phyloP scores from a whole-genome alignment of 2,888 invertebrate genomes.

The Ptychoptera contaminata region DNA sequence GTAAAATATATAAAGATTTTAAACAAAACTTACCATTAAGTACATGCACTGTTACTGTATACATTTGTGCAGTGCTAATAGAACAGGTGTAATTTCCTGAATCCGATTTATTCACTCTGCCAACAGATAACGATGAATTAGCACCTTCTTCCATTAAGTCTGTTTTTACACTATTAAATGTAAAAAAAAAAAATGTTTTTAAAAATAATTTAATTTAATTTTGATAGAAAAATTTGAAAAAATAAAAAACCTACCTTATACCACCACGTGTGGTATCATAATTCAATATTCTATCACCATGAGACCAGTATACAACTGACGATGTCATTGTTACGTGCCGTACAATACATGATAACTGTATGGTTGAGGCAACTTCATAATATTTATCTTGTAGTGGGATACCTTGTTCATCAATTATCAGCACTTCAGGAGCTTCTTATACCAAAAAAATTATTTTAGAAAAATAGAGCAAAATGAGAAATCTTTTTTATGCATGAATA shows the following conservation, averaged over 20 bases:
- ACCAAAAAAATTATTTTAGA: too few species aligned
- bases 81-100: constrained; percentile 37
- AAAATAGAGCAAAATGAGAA: too few species aligned
- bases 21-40: constrained; percentile 31
- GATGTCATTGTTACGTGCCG: constrained; percentile 36
- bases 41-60: constrained; percentile 35
- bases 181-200: not conserved
- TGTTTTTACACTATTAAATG: constrained; percentile 29
- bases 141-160: constrained; percentile 34
- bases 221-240: constrained; percentile 3
- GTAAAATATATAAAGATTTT: too few species aligned
- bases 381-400: constrained; percentile 36
- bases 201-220: constrained; percentile 4
- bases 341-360: constrained; percentile 38
- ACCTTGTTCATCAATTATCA: constrained; percentile 38
- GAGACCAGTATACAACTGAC: constrained; percentile 37
- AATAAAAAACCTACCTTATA: constrained; percentile 25
- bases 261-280: constrained; percentile 37
- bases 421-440: constrained; percentile 35
- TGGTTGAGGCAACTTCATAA: constrained; percentile 38
- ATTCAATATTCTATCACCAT: constrained; percentile 34
- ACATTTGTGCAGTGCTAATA: constrained; percentile 30
- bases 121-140: constrained; percentile 34
- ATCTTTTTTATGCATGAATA: too few species aligned
- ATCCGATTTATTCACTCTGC: constrained; percentile 31